These are phyloP conservation scores for Ochlodes sylvanus DNA, from an alignment of 2,888 invertebrate species.

Conservation along the genomic window DNA sequence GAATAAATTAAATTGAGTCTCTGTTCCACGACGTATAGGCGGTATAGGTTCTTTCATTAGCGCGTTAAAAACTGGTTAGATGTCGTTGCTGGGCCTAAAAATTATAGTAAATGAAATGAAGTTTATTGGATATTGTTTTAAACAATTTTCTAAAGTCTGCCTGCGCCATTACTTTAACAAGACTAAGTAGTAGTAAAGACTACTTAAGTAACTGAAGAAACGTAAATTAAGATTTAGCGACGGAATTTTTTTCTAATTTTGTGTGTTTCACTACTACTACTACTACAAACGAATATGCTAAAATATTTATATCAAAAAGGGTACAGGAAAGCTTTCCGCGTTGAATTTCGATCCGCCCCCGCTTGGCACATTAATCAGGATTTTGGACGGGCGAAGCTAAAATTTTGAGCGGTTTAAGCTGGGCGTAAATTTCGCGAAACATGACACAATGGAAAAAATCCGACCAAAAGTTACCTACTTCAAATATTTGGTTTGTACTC, in stretches of 20 bases:
- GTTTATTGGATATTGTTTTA: too few species aligned
- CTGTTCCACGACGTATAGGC: not conserved
- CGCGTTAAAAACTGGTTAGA: too few species aligned
- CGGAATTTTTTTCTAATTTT: too few species aligned
- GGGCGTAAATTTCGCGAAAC: slow-evolving; percentile 82
- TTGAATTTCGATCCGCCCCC: slow-evolving; percentile 62
- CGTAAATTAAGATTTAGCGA: too few species aligned
- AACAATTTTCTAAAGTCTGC: too few species aligned
- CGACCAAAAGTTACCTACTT: slow-evolving; percentile 62
- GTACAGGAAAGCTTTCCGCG: slow-evolving; percentile 65
- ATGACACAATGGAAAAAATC: slow-evolving; percentile 76
- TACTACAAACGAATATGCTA: slow-evolving; percentile 31
- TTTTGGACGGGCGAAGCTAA: slow-evolving; percentile 87
- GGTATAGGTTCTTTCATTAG: not conserved
- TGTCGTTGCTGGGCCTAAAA: too few species aligned
- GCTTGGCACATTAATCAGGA: slow-evolving; percentile 86
- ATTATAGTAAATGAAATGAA: too few species aligned
- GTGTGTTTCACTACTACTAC: not conserved
- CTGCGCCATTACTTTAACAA: too few species aligned
- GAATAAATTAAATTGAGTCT: slow-evolving; percentile 9
- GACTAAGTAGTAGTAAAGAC: too few species aligned
- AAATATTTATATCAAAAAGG: slow-evolving; percentile 68
- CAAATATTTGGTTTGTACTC: slow-evolving; percentile 35
- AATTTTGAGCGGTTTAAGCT: slow-evolving; percentile 84
- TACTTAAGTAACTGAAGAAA: too few species aligned